Evolutionary conservation across 2,888 invertebrate species (phyloP).

Genomic region (Helobdella robusta): DNA sequence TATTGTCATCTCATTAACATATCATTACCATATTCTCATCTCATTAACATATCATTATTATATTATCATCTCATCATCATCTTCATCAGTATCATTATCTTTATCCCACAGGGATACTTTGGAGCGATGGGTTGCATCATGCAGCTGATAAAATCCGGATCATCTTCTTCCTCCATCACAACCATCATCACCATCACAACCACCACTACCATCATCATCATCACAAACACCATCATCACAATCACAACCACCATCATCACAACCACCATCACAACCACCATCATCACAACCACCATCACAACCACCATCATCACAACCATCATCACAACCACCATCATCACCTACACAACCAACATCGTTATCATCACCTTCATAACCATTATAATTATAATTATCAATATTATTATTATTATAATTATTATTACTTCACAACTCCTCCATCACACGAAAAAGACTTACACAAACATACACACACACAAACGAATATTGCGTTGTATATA

Average conservation of each 20-base stretch:
- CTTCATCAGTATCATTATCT: neutral
- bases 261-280: neutral
- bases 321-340: neutral
- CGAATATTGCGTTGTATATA: too few relatives aligned
- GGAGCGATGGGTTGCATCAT: conserved; percentile 48
- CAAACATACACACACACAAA: too few relatives aligned
- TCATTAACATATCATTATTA: too few relatives aligned
- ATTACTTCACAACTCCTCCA: too few relatives aligned
- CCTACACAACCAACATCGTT: neutral
- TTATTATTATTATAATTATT: neutral
- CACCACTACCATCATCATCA: neutral
- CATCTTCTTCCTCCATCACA: conserved; percentile 10
- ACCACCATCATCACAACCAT: neutral
- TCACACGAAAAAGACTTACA: too few relatives aligned
- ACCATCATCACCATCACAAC: neutral
- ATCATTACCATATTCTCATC: too few relatives aligned
- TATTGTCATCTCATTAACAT: too few relatives aligned
- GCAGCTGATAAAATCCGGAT: conserved; percentile 32
- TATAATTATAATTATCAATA: neutral
- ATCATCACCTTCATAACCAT: neutral
- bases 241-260: neutral
- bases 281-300: neutral
- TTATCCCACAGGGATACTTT: conserved; percentile 48
- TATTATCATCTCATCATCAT: neutral
- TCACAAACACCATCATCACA: neutral